Evolutionary conservation across 1,140 invertebrate species (phyloP).

Genomic region (Panonychus citri): DNA sequence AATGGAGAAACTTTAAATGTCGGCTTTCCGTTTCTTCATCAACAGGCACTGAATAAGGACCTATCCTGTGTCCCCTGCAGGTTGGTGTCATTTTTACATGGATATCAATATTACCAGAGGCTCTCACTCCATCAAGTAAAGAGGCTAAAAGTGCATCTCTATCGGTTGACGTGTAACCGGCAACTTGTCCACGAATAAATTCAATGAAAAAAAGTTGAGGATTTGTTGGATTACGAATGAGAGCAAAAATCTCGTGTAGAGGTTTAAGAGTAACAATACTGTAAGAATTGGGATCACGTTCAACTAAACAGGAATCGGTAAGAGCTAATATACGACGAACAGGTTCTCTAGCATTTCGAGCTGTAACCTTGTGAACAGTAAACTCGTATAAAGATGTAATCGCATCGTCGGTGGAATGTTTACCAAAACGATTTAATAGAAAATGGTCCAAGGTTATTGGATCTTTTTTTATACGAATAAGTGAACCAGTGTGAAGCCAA

Average conservation of each 20-base stretch:
- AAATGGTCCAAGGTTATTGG: constrained; percentile 64
- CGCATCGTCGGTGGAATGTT: constrained; percentile 61
- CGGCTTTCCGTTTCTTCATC: constrained; percentile 79
- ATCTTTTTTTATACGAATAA: constrained; percentile 54
- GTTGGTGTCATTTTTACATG: constrained; percentile 70
- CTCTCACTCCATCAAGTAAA: constrained; percentile 77
- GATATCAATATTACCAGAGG: constrained; percentile 89
- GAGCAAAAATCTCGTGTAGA: constrained; percentile 52
- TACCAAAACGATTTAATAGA: constrained; percentile 59
- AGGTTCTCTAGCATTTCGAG: constrained; percentile 32
- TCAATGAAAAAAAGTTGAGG: constrained; percentile 83
- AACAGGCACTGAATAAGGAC: constrained; percentile 59
- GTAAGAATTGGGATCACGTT: constrained; percentile 88
- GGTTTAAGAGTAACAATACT: constrained; percentile 68
- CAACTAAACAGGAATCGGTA: constrained; percentile 79
- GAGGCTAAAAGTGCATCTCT: constrained; percentile 84
- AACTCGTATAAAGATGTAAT: constrained; percentile 80
- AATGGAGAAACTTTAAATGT: constrained; percentile 56
- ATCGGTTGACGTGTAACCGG: constrained; percentile 63
- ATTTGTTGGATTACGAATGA: constrained; percentile 67
- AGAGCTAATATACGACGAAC: constrained; percentile 73
- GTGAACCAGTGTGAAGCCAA: constrained; percentile 48
- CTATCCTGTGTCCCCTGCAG: constrained; percentile 56
- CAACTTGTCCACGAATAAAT: constrained; percentile 68
- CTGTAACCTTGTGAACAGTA: constrained; percentile 60